These are phyloP conservation scores for Tringa solitaria DNA, from an alignment of 2,113 vertebrate species.

Conservation along the genomic window DNA sequence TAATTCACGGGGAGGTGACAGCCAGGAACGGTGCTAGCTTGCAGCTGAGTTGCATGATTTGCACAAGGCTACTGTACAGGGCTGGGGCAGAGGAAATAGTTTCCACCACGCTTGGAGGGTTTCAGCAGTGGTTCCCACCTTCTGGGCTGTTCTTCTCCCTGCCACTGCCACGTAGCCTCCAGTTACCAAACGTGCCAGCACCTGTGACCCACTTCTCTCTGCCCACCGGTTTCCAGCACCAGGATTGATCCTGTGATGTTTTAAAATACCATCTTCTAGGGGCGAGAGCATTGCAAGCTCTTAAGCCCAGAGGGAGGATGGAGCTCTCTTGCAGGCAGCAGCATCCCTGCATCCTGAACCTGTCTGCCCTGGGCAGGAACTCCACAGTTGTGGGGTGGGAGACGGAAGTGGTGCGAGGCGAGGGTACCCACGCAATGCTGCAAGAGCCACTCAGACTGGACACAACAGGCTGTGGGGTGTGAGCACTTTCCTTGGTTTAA, in stretches of 20 bases:
- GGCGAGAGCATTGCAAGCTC: not conserved
- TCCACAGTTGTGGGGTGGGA: not conserved
- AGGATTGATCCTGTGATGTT: not conserved
- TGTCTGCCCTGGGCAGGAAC: not conserved
- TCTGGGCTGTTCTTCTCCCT: not conserved
- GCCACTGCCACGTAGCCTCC: accelerated
- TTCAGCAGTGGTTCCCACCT: not conserved
- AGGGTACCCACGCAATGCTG: not conserved
- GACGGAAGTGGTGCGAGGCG: not conserved
- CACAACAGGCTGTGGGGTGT: accelerated
- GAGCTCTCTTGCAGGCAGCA: not conserved
- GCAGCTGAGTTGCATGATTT: not conserved
- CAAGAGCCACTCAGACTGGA: not conserved
- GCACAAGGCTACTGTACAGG: accelerated
- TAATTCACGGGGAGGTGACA: not conserved
- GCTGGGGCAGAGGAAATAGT: not conserved
- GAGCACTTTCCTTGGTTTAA: not conserved
- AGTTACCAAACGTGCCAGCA: not conserved
- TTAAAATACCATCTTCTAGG: not conserved
- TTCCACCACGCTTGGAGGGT: not conserved
- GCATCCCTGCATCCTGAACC: not conserved
- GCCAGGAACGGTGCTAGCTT: not conserved
- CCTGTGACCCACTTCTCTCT: not conserved
- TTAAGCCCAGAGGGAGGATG: not conserved
- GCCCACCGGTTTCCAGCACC: not conserved